These are phyloP conservation scores for Eremobia ochroleuca DNA, from an alignment of 2,888 invertebrate species.

Conservation along the genomic window DNA sequence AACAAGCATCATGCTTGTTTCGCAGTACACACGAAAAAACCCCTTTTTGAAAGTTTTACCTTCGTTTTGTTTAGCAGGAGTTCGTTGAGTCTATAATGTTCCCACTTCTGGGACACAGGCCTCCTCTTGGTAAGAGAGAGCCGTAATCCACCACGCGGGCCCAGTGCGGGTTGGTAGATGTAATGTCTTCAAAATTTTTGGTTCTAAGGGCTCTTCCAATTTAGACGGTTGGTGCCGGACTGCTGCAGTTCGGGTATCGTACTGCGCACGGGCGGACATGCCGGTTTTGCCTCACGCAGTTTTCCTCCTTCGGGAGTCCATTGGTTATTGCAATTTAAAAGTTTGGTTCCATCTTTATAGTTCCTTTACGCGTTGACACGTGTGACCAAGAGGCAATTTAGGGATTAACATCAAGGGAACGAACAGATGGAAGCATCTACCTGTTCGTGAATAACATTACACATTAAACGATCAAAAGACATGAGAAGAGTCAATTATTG, in stretches of 20 bases:
- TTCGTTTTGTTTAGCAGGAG: too few relatives aligned
- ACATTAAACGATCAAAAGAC: background rate
- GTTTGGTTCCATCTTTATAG: background rate
- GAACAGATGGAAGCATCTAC: background rate
- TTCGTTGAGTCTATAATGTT: background rate
- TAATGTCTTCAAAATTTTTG: background rate
- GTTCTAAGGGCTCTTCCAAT: too few relatives aligned
- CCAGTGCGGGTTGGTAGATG: background rate
- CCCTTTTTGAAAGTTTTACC: background rate
- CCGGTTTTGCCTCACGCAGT: background rate
- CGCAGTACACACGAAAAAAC: background rate
- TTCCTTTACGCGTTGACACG: background rate
- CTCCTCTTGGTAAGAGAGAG: background rate
- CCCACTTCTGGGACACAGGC: background rate
- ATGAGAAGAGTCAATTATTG: background rate
- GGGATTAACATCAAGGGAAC: constrained; percentile 8
- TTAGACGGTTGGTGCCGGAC: too few relatives aligned
- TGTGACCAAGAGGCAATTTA: constrained; percentile 1
- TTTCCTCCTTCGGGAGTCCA: too few relatives aligned
- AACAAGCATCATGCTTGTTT: background rate
- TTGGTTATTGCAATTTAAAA: background rate
- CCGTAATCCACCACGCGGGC: background rate
- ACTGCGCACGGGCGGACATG: too few relatives aligned
- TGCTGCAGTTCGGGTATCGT: too few relatives aligned
- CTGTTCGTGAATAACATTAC: constrained; percentile 2